phyloP scores from a whole-genome alignment of 2,888 invertebrate genomes.

The Synergus gifuensis region DNA sequence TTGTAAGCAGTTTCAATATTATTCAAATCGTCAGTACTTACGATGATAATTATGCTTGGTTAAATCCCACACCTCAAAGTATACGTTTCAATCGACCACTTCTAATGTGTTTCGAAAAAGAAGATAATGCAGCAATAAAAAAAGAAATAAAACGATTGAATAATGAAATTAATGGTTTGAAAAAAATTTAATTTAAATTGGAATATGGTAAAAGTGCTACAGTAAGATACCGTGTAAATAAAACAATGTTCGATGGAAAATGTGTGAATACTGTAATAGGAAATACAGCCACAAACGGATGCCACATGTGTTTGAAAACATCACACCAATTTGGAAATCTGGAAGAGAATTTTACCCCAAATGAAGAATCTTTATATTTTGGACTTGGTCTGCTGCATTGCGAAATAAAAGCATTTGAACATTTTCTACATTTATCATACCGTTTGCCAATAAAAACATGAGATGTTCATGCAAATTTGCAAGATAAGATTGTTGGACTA shows the following conservation, averaged over 20 bases:
- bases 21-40: too few species aligned
- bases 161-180: too few species aligned
- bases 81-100: too few species aligned
- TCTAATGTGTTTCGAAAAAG: too few species aligned
- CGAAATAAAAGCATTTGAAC: background rate
- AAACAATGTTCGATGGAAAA: constrained; percentile 40
- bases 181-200: too few species aligned
- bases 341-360: background rate
- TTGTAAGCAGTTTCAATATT: too few species aligned
- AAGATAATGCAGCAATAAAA: too few species aligned
- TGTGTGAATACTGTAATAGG: constrained; percentile 31
- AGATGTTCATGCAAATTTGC: background rate
- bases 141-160: too few species aligned
- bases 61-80: too few species aligned
- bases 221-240: background rate
- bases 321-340: background rate
- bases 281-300: constrained; percentile 6
- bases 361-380: background rate
- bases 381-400: background rate
- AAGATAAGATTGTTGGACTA: too few species aligned
- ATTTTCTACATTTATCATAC: background rate
- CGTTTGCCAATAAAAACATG: background rate
- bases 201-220: too few species aligned
- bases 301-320: background rate
- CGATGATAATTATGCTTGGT: too few species aligned